Percentiles rank a stretch among this genome's conserved stretches.
phyloP scores from a whole-genome alignment of 2,113 vertebrate species.

The Mobula birostris region DNA sequence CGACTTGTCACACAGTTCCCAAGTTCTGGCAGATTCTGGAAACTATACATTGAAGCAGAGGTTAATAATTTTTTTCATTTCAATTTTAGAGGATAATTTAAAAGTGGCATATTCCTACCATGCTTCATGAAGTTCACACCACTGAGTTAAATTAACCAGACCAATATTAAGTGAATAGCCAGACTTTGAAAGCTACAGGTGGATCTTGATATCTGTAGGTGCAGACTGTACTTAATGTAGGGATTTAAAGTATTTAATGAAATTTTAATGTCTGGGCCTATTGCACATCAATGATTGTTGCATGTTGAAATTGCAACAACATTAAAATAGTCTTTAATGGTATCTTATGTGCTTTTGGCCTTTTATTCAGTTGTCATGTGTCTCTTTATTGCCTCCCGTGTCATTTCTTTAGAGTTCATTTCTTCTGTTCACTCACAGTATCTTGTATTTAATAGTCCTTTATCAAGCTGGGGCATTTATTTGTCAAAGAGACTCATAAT shows the following conservation, averaged over 20 bases:
- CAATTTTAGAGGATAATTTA: slow-evolving; percentile 51
- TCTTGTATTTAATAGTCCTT: slow-evolving; percentile 32
- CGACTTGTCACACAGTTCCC: slow-evolving; percentile 99
- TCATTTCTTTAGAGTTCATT: slow-evolving; percentile 93
- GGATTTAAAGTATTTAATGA: slow-evolving; percentile 50
- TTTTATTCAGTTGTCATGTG: slow-evolving; percentile 99
- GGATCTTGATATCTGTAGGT: slow-evolving; percentile 47
- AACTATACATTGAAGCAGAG: slow-evolving; percentile 99
- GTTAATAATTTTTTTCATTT: slow-evolving; percentile 80
- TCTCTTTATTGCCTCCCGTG: slow-evolving; percentile 99
- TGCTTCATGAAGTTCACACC: slow-evolving; percentile 69
- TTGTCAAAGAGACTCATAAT: slow-evolving; percentile 25
- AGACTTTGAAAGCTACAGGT: slow-evolving; percentile 16
- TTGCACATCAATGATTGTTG: slow-evolving; percentile 90
- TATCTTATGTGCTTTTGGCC: slow-evolving; percentile 99
- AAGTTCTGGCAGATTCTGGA: slow-evolving; percentile 99
- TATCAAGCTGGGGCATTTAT: slow-evolving; percentile 22
- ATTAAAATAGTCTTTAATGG: slow-evolving; percentile 99
- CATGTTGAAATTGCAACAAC: slow-evolving; percentile 99
- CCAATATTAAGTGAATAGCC: slow-evolving; percentile 20
- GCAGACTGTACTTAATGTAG: slow-evolving; percentile 48
- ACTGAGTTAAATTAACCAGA: slow-evolving; percentile 34
- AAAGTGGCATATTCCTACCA: slow-evolving; percentile 53
- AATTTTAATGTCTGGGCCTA: slow-evolving; percentile 69
- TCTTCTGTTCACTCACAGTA: slow-evolving; percentile 50